Conservation (phyloP, 2,113 vertebrate genomes). For the Symphodus melops region DNA sequence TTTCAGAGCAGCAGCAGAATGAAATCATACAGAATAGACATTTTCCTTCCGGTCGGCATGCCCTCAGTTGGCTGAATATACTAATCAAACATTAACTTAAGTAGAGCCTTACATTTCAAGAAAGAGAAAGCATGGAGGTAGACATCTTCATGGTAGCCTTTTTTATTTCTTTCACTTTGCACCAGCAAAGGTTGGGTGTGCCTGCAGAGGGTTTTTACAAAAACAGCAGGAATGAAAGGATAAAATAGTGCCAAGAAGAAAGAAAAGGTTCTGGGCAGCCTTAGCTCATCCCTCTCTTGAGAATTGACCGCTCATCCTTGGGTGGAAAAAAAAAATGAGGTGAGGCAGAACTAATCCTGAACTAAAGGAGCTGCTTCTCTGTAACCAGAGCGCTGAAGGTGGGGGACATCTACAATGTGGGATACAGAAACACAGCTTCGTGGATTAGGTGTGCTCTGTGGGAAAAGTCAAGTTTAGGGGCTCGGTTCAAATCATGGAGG, state of each 20-base stretch:
- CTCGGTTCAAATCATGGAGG: constrained; percentile 33
- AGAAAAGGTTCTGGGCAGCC: constrained; percentile 44
- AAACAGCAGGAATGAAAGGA: constrained; percentile 30
- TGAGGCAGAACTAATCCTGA: constrained; percentile 71
- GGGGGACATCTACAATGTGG: constrained; percentile 28
- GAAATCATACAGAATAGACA: constrained; percentile 40
- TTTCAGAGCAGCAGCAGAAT: constrained; percentile 32
- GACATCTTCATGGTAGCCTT: constrained; percentile 17
- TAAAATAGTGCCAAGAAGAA: constrained; percentile 34
- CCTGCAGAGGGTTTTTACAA: constrained; percentile 60
- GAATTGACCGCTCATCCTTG: constrained; percentile 52
- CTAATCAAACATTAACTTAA: constrained; percentile 74
- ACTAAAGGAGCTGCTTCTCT: constrained; percentile 54
- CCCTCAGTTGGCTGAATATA: constrained; percentile 42
- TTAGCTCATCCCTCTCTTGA: constrained; percentile 49
- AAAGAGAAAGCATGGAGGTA: constrained; percentile 39
- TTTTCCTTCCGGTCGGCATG: constrained; percentile 32
- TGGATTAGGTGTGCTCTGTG: constrained; percentile 46
- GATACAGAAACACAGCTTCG: constrained; percentile 32
- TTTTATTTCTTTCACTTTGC: constrained; percentile 46
- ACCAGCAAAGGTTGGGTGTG: constrained; percentile 34
- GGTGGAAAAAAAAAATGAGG: constrained; percentile 59
- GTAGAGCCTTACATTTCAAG: constrained; percentile 44
- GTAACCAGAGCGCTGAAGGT: constrained; percentile 35
- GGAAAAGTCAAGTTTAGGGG: constrained; percentile 61